Base-by-base conservation (phyloP, 2,797 vertebrate species). In the Megalops cyprinoides region DNA sequence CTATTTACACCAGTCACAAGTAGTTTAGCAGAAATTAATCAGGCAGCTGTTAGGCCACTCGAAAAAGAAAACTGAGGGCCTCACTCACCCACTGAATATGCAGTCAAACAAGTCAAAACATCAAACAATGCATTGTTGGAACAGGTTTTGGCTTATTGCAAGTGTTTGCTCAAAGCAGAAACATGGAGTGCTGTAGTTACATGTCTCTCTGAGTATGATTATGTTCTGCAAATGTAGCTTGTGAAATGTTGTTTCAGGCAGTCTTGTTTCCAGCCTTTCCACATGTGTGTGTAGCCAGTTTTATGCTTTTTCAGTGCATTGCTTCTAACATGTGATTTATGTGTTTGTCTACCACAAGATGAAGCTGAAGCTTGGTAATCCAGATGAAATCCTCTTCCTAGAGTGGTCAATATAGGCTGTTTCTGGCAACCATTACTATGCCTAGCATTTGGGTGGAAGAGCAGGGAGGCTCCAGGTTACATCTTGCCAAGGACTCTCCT, bases 1-100 rank as follows among this genome's bases (percentile, higher is more conserved):
- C 95, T 94, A 92, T 94, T 94, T 93, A 93, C 90, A 93, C 78
- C 86, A 88, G 67, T 85, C 79, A 89, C 83, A 89, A 93, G 90
- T 91, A 90, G 89, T 93, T 87, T 75, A 90, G 82, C 90, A 89
- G 78, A 85, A 87, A 87, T 93, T 91, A 91, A 86, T 93, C 92
- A 91, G 7, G 81, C 92, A 93, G 89, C 92, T 95, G 92, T 78
- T 88, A 31, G 67, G 39, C 67, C 67, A 42, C 67, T n/a, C 23
- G 67, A 44, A 44, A 1, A 42, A 71, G 42, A 71, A 71, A 71
- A 44, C n/a, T 37, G 37, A 71, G 39, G 67, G 67, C 14, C 39
- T 67, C 18, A 18, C 62, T 44, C 39, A 44, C 67, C 23, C 74
- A 88, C 87, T 83, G 87, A 84, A 85, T 90, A 81, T 0, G 20